Conservation (phyloP, 2,888 invertebrate genomes). For the Embidobia sp. region DNA sequence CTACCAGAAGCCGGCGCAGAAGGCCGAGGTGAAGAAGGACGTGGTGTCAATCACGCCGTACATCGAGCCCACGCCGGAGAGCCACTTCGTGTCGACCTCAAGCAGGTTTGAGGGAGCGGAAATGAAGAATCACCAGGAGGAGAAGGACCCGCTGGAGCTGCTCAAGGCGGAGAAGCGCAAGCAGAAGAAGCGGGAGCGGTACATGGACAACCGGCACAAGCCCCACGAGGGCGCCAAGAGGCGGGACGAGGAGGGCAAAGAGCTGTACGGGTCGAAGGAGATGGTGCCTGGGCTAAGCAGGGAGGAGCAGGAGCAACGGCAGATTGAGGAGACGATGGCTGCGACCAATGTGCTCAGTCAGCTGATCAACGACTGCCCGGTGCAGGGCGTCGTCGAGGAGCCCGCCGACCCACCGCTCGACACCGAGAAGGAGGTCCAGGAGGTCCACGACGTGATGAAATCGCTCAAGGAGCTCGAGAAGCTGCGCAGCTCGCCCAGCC, state of each 20-base stretch:
- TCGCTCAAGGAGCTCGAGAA: slow-evolving; percentile 79
- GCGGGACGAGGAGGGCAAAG: slow-evolving; percentile 72
- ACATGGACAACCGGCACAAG: slow-evolving; percentile 71
- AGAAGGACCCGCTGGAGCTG: slow-evolving; percentile 69
- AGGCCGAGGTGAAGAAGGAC: slow-evolving; percentile 75
- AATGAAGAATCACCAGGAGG: slow-evolving; percentile 66
- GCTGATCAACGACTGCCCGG: slow-evolving; percentile 77
- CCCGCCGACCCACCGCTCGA: slow-evolving; percentile 62
- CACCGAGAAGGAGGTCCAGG: slow-evolving; percentile 78
- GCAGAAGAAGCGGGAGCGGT: slow-evolving; percentile 68
- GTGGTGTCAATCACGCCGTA: slow-evolving; percentile 78
- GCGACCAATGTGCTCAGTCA: slow-evolving; percentile 81
- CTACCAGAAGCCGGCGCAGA: slow-evolving; percentile 71
- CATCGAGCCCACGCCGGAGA: slow-evolving; percentile 66
- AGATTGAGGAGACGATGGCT: slow-evolving; percentile 80
- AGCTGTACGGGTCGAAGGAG: slow-evolving; percentile 67
- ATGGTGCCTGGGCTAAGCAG: slow-evolving; percentile 70
- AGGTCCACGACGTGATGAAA: slow-evolving; percentile 77
- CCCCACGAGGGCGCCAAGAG: slow-evolving; percentile 71
- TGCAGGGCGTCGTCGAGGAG: slow-evolving; percentile 65
- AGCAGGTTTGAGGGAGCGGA: slow-evolving; percentile 68
- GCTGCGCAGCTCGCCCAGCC: slow-evolving; percentile 75
- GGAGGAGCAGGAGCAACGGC: slow-evolving; percentile 77
- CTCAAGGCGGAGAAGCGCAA: slow-evolving; percentile 72
- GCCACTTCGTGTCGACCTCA: slow-evolving; percentile 62